These are phyloP conservation scores for Pachycephala philippinensis DNA, from an alignment of 2,113 vertebrate species.

Conservation along the genomic window DNA sequence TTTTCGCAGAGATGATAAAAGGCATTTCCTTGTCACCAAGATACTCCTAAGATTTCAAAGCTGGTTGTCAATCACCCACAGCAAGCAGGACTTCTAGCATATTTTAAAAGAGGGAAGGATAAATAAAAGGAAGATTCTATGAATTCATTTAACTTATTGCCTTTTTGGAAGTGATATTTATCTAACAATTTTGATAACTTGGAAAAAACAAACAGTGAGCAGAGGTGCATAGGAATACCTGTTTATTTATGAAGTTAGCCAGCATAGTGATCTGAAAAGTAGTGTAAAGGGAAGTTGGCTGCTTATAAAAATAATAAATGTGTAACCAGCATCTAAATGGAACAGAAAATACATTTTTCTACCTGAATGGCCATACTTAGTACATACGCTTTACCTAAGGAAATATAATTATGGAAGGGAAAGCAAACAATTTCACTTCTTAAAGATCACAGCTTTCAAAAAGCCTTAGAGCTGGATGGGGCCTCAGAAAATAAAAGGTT, in stretches of 20 bases:
- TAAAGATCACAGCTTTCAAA: neutral
- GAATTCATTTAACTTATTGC: neutral
- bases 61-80: neutral
- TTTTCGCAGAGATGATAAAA: slow-evolving; percentile 2
- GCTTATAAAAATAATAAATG: neutral
- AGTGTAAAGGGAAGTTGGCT: neutral
- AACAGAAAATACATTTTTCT: neutral
- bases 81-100: neutral
- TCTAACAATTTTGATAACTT: neutral
- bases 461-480: neutral
- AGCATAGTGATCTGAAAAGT: neutral
- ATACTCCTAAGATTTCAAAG: slow-evolving; percentile 5
- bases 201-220: neutral
- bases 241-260: neutral
- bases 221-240: neutral
- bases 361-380: neutral
- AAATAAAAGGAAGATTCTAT: neutral
- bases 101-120: neutral
- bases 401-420: neutral
- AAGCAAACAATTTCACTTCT: neutral
- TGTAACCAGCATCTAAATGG: neutral
- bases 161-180: neutral
- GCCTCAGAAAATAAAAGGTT: neutral
- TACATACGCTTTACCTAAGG: neutral
- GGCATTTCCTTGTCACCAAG: neutral